These are phyloP conservation scores for Hemistola chrysoprasaria DNA, from an alignment of 2,888 invertebrate species.

Conservation along the genomic window DNA sequence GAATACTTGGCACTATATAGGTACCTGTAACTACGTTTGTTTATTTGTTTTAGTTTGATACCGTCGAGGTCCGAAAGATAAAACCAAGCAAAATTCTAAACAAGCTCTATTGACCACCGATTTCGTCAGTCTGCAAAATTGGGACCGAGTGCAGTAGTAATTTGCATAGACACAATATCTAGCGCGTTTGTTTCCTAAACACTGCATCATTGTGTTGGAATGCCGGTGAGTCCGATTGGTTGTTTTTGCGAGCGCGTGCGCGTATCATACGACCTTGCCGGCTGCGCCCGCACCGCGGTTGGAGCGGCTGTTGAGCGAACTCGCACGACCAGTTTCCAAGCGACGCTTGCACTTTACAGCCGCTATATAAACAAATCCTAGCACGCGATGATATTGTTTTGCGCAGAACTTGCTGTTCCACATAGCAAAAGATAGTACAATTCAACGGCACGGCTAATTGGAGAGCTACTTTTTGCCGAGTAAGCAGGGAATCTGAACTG, in stretches of 20 bases:
- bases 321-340: slow-evolving; percentile 64
- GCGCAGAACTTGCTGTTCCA: slow-evolving; percentile 20
- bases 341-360: slow-evolving; percentile 34
- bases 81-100: slow-evolving; percentile 3
- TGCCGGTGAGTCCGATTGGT: slow-evolving; percentile 53
- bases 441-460: slow-evolving; percentile 20
- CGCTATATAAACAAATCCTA: slow-evolving; percentile 68
- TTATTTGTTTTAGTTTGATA: slow-evolving; percentile 9
- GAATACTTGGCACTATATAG: slow-evolving; percentile 3
- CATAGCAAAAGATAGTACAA: slow-evolving; percentile 14
- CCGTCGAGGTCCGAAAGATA: slow-evolving; percentile 3
- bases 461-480: slow-evolving; percentile 11
- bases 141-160: slow-evolving; percentile 5
- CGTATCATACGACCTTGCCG: slow-evolving; percentile 69
- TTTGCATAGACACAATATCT: slow-evolving; percentile 15
- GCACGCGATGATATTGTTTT: slow-evolving; percentile 64
- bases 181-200: slow-evolving; percentile 39
- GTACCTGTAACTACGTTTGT: too few species aligned
- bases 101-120: slow-evolving; percentile 8
- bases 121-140: slow-evolving; percentile 22
- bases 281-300: slow-evolving; percentile 50
- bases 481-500: slow-evolving; percentile 12
- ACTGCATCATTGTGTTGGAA: slow-evolving; percentile 55
- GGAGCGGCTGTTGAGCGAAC: slow-evolving; percentile 53
- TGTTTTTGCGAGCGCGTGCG: slow-evolving; percentile 64